Conservation (phyloP, 2,113 vertebrate genomes). For the Rhipidura dahli region DNA sequence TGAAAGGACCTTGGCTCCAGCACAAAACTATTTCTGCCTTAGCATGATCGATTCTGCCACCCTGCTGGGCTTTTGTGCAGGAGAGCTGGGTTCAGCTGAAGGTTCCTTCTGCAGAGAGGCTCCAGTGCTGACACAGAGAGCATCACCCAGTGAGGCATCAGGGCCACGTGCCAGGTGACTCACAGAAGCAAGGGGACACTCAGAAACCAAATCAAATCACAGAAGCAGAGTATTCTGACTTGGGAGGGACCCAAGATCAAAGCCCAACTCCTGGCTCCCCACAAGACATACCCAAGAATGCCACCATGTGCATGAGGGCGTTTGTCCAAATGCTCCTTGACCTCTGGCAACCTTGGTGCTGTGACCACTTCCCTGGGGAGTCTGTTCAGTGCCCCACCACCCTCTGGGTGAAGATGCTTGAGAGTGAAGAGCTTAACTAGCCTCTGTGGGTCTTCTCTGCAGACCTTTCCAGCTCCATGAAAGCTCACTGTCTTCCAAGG, state of each 20-base stretch:
- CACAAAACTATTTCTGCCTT: slow-evolving; percentile 21
- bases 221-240: neutral
- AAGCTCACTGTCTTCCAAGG: neutral
- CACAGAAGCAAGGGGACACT: neutral
- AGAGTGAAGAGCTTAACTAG: neutral
- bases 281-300: neutral
- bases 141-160: neutral
- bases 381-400: neutral
- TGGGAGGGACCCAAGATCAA: neutral
- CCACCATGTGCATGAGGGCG: neutral
- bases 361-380: neutral
- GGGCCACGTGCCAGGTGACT: neutral
- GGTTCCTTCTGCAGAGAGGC: neutral
- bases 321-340: neutral
- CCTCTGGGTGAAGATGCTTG: neutral
- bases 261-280: neutral
- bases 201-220: neutral
- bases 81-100: neutral
- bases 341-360: neutral
- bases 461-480: neutral
- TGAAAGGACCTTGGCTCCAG: slow-evolving; percentile 14
- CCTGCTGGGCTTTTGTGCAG: neutral
- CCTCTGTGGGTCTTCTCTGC: neutral
- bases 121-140: neutral
- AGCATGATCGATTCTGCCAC: neutral